Conservation (phyloP, 2,888 invertebrate genomes). For the Oligia strigilis region DNA sequence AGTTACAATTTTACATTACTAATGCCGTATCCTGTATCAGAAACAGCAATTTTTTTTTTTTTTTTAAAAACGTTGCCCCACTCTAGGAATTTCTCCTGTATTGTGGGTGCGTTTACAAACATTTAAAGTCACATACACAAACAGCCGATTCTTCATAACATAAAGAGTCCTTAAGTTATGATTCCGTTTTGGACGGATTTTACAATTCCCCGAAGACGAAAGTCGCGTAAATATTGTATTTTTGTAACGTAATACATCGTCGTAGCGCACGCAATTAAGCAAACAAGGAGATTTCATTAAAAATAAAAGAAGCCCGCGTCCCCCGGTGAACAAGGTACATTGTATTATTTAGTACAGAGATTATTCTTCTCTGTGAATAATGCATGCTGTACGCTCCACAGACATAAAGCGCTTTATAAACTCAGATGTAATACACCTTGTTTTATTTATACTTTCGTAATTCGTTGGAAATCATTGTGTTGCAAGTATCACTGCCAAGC, state of each 20-base stretch:
- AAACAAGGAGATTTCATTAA: conserved; percentile 76
- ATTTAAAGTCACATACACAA: too few species aligned
- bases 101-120: too few species aligned
- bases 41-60: too few species aligned
- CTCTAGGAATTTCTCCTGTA: too few species aligned
- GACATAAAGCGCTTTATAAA: conserved; percentile 76
- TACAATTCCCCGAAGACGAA: conserved; percentile 1
- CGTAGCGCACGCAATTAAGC: conserved; percentile 72
- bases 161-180: not conserved
- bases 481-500: conserved; percentile 47
- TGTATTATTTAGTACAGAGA: conserved; percentile 74
- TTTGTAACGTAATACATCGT: conserved; percentile 55
- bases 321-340: conserved; percentile 71
- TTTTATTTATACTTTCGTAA: conserved; percentile 65
- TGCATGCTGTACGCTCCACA: conserved; percentile 71
- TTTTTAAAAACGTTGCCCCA: too few species aligned
- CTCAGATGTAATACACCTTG: conserved; percentile 70
- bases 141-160: not conserved
- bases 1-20: conserved; percentile 22
- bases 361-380: conserved; percentile 76
- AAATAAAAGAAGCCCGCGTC: conserved; percentile 73
- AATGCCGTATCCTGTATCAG: conserved; percentile 4
- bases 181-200: not conserved
- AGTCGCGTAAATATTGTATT: conserved; percentile 47
- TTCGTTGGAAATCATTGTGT: conserved; percentile 59